Conservation (phyloP, 2,888 invertebrate species). For the Melolontha melolontha region DNA sequence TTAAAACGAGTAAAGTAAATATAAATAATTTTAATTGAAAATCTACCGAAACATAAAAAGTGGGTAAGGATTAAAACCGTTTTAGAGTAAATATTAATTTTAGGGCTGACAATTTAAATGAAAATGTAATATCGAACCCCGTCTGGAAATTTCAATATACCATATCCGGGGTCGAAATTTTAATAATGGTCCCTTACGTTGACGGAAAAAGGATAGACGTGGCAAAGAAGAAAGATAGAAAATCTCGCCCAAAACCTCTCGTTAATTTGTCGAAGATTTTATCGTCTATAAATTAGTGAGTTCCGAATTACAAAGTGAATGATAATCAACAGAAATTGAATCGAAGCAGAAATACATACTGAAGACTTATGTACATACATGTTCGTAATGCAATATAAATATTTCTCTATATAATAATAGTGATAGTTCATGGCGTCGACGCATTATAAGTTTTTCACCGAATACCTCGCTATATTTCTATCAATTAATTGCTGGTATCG, state of each 20-base stretch:
- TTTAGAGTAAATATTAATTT: slow-evolving; percentile 33
- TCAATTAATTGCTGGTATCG: too few species aligned
- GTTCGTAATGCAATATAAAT: too few species aligned
- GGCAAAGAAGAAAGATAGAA: not conserved
- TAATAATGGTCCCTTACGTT: slow-evolving; percentile 19
- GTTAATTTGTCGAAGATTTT: slow-evolving; percentile 44
- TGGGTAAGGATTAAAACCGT: slow-evolving; percentile 28
- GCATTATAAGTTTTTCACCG: too few species aligned
- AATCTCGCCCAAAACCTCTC: slow-evolving; percentile 38
- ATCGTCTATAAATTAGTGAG: slow-evolving; percentile 41
- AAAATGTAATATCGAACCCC: slow-evolving; percentile 33
- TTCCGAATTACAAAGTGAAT: slow-evolving; percentile 35
- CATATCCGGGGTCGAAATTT: slow-evolving; percentile 21
- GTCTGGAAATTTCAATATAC: slow-evolving; percentile 32
- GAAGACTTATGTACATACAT: too few species aligned
- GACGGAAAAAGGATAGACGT: not conserved
- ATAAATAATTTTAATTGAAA: slow-evolving; percentile 37
- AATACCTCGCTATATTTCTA: too few species aligned
- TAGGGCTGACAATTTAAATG: slow-evolving; percentile 33
- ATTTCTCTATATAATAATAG: too few species aligned
- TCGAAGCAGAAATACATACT: too few species aligned
- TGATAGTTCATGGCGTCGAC: too few species aligned
- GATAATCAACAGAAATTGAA: slow-evolving; percentile 42
- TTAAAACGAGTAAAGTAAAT: slow-evolving; percentile 33
- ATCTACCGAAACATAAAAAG: slow-evolving; percentile 16